A percentile compares a stretch with the other conserved stretches of the same genome.
phyloP scores from a whole-genome alignment of 2,797 vertebrate species.

The Fundulus diaphanus region DNA sequence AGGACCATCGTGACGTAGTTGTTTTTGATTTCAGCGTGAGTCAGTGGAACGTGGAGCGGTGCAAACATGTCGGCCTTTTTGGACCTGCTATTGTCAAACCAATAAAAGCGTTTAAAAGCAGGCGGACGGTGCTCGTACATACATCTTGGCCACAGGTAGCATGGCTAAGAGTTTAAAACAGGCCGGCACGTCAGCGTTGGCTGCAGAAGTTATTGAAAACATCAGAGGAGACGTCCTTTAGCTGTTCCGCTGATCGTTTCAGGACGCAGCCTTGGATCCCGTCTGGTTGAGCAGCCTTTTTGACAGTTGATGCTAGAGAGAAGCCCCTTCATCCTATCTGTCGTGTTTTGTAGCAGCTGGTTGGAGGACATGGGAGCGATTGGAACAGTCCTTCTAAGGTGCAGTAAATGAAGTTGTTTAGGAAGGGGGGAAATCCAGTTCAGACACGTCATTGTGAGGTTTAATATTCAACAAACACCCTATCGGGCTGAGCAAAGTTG shows the following conservation, averaged over 20 bases:
- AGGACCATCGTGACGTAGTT: no score
- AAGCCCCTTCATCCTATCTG: no score
- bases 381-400: neutral
- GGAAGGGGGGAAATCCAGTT: neutral
- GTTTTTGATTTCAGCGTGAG: neutral
- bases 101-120: no score
- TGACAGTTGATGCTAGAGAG: neutral
- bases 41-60: neutral
- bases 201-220: neutral
- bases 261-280: neutral
- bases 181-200: neutral
- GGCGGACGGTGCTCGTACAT: no score
- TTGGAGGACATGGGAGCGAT: neutral
- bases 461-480: constrained; percentile 48
- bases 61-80: neutral
- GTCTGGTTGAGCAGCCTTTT: neutral
- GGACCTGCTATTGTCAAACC: neutral
- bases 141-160: neutral
- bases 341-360: neutral
- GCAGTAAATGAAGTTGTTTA: neutral
- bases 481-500: constrained; percentile 11
- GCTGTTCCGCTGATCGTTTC: neutral
- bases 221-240: neutral
- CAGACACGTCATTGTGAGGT: constrained; percentile 8
- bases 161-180: neutral